Percentiles rank a stretch among this genome's conserved stretches.
phyloP scores from a whole-genome alignment of 1,140 invertebrate genomes.

The Hyles vespertilio region DNA sequence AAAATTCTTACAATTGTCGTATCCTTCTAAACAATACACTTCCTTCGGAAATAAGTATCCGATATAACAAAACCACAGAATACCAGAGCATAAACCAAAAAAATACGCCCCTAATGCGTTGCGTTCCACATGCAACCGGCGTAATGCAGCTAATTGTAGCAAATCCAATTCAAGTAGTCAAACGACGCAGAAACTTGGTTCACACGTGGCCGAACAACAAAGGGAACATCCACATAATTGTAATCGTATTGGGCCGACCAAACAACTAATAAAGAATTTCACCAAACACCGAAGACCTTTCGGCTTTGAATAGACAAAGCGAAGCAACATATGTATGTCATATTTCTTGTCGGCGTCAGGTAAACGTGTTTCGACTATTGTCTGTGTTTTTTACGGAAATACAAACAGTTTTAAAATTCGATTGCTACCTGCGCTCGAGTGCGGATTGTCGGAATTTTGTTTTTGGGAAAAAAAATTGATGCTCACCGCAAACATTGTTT shows the following conservation, averaged over 20 bases:
- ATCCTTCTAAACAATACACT: no score
- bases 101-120: slow-evolving; percentile 35
- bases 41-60: no score
- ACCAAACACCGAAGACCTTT: background rate
- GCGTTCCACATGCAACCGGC: slow-evolving; percentile 38
- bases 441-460: slow-evolving; percentile 64
- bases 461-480: slow-evolving; percentile 61
- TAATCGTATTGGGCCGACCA: slow-evolving; percentile 45
- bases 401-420: slow-evolving; percentile 67
- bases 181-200: slow-evolving; percentile 52
- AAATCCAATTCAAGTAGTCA: slow-evolving; percentile 54
- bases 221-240: slow-evolving; percentile 41
- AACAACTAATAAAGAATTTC: slow-evolving; percentile 48
- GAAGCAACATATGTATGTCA: slow-evolving; percentile 66
- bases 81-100: background rate
- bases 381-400: slow-evolving; percentile 64
- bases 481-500: slow-evolving; percentile 72
- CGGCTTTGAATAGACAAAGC: slow-evolving; percentile 20
- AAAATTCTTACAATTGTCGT: no score
- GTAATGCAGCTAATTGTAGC: slow-evolving; percentile 54
- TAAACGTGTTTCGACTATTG: slow-evolving; percentile 60
- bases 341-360: slow-evolving; percentile 70
- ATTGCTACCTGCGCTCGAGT: slow-evolving; percentile 67
- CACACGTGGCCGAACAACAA: slow-evolving; percentile 40
- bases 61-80: no score